These are phyloP conservation scores for Nasua narica DNA, from an alignment of 2,797 vertebrate species.

Conservation along the genomic window DNA sequence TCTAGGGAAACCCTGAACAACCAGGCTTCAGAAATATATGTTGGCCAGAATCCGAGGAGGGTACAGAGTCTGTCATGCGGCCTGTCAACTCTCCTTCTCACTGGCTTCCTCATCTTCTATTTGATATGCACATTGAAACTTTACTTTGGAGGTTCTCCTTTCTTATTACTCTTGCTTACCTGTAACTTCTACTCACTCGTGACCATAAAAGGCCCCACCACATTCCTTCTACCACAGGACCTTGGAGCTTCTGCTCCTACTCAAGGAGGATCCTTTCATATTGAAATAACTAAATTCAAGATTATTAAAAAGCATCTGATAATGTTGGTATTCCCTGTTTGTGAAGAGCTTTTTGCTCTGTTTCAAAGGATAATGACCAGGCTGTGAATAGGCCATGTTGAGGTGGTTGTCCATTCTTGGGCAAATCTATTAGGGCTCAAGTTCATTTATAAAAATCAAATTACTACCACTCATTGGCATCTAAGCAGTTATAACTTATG, in stretches of 20 bases:
- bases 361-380: background rate
- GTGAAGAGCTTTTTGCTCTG: background rate
- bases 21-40: background rate
- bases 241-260: background rate
- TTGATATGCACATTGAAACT: background rate
- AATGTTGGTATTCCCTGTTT: background rate
- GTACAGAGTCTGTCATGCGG: rapidly evolving
- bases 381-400: background rate
- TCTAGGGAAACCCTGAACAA: background rate
- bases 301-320: background rate
- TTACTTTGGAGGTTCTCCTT: background rate
- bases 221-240: background rate
- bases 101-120: background rate
- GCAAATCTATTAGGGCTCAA: background rate
- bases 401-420: background rate
- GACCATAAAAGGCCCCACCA: background rate
- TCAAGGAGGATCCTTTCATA: background rate
- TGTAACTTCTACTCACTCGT: background rate
- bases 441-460: slow-evolving; percentile 15
- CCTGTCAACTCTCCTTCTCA: background rate
- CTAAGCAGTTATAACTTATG: background rate
- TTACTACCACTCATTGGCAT: background rate
- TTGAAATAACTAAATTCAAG: background rate
- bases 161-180: background rate
- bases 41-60: background rate